These are phyloP conservation scores for Mechanitis messenoides DNA, from an alignment of 2,888 invertebrate species.

Conservation along the genomic window DNA sequence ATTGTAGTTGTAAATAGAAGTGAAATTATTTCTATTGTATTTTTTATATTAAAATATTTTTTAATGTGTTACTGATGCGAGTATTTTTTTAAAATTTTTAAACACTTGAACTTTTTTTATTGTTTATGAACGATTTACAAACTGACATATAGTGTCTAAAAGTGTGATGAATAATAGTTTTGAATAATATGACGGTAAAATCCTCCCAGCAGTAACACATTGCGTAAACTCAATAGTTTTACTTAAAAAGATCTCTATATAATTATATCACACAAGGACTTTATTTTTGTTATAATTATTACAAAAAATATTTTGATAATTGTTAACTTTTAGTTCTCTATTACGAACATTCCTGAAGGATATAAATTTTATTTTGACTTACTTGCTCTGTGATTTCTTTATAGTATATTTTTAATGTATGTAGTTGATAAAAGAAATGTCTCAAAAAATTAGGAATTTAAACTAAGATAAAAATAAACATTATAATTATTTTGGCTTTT, in stretches of 20 bases:
- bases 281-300: neutral
- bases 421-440: slow-evolving; percentile 9
- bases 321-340: neutral
- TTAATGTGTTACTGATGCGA: neutral
- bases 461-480: slow-evolving; percentile 1
- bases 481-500: slow-evolving; percentile 3
- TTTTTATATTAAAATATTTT: slow-evolving; percentile 6
- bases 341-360: slow-evolving; percentile 13
- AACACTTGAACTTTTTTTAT: no score
- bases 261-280: neutral
- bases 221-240: neutral
- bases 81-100: no score
- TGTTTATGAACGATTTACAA: no score
- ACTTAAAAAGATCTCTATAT: slow-evolving; percentile 4
- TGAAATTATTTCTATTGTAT: neutral
- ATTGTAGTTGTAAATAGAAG: slow-evolving; percentile 1
- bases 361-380: slow-evolving; percentile 6
- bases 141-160: no score
- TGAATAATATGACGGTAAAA: neutral
- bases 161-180: neutral
- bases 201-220: neutral
- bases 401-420: slow-evolving; percentile 14
- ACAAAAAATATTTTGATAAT: neutral
- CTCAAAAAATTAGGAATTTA: slow-evolving; percentile 14
- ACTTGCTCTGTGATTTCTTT: slow-evolving; percentile 26